Evolutionary conservation across 2,797 vertebrate species (phyloP).

Genomic region (Ctenopoma multispine): DNA sequence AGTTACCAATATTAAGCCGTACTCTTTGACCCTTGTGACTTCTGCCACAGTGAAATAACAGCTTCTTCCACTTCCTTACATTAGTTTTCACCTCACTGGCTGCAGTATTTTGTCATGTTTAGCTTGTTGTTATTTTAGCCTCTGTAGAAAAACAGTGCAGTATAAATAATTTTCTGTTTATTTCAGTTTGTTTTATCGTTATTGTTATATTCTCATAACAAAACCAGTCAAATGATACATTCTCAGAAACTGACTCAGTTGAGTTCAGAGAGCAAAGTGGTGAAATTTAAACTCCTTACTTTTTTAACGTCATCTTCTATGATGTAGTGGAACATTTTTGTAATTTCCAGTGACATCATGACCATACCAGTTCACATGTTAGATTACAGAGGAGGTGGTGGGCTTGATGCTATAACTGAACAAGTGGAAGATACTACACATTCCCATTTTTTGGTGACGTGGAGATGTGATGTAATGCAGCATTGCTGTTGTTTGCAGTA

Average conservation of each 20-base stretch:
- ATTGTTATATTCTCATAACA: not conserved
- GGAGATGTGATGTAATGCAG: not conserved
- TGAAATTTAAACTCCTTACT: constrained; percentile 18
- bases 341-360: constrained; percentile 26
- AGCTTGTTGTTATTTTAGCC: not conserved
- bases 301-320: constrained; percentile 28
- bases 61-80: not conserved
- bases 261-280: not conserved
- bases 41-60: not conserved
- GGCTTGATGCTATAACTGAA: constrained; percentile 32
- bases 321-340: constrained; percentile 28
- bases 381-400: not conserved
- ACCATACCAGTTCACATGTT: constrained; percentile 24
- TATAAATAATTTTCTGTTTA: not conserved
- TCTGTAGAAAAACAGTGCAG: not conserved
- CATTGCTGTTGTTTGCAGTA: not conserved
- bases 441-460: constrained; percentile 40
- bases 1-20: not conserved
- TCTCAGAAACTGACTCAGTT: not conserved
- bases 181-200: not conserved
- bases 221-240: not conserved
- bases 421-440: constrained; percentile 1
- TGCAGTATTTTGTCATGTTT: not conserved
- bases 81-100: not conserved
- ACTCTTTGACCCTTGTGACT: not conserved